phyloP scores from a whole-genome alignment of 2,888 invertebrate genomes.

The Muscina levida region DNA sequence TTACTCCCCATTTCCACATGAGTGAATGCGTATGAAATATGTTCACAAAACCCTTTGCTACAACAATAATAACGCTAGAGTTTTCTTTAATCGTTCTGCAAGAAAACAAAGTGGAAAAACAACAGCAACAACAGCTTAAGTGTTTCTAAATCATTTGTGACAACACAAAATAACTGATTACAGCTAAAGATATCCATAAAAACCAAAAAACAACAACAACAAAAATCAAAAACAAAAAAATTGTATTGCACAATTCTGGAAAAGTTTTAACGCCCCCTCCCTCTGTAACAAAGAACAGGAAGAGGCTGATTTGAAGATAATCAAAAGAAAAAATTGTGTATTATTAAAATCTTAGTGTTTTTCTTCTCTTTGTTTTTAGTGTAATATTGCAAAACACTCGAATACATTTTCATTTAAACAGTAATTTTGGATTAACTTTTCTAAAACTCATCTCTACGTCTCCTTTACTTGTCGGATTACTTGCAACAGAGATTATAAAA shows the following conservation, averaged over 20 bases:
- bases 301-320: not conserved
- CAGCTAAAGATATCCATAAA: not conserved
- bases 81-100: conserved; percentile 26
- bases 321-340: not conserved
- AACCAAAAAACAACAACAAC: no score
- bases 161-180: conserved; percentile 40
- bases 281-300: not conserved
- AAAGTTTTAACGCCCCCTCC: conserved; percentile 30
- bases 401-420: conserved; percentile 55
- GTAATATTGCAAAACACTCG: conserved; percentile 38
- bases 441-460: conserved; percentile 26
- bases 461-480: conserved; percentile 67
- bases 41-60: conserved; percentile 42
- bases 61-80: conserved; percentile 20
- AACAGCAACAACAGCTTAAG: conserved; percentile 10
- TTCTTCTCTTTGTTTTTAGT: conserved; percentile 47
- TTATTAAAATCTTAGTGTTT: conserved; percentile 18
- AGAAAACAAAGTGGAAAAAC: conserved; percentile 15
- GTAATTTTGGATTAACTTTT: conserved; percentile 70
- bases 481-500: not conserved
- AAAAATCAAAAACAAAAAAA: conserved; percentile 38
- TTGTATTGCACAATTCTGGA: conserved; percentile 40
- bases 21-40: conserved; percentile 64
- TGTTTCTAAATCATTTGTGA: conserved; percentile 56
- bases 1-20: conserved; percentile 67